phyloP scores from a whole-genome alignment of 2,797 vertebrate genomes.

The Aldrovandia affinis region DNA sequence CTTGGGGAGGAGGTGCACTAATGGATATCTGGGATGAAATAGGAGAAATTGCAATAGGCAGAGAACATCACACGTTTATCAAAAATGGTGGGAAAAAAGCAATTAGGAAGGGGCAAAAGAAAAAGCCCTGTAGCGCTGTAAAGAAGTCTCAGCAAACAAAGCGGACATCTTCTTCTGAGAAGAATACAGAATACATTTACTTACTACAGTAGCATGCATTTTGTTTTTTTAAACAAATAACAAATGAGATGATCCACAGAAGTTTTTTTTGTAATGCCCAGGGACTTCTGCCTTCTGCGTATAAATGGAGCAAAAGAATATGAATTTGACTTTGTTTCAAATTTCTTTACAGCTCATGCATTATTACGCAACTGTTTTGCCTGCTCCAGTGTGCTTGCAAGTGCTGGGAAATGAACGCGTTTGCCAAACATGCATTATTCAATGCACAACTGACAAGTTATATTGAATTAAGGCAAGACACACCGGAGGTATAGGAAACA shows the following conservation, averaged over 20 bases:
- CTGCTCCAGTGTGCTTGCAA: not conserved
- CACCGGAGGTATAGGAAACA: too few relatives aligned
- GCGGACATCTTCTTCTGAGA: not conserved
- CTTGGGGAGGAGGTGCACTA: not conserved
- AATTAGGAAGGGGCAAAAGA: not conserved
- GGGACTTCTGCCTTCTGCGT: not conserved
- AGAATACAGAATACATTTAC: not conserved
- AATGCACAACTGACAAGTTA: not conserved
- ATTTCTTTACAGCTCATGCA: too few relatives aligned
- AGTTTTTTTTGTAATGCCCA: not conserved
- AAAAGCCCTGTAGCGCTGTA: not conserved
- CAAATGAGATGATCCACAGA: not conserved
- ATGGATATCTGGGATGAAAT: not conserved
- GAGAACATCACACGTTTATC: not conserved
- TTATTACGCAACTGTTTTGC: not conserved
- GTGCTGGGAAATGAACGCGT: not conserved
- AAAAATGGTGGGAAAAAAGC: not conserved
- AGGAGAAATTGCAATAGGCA: not conserved
- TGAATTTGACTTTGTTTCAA: slow-evolving; percentile 6
- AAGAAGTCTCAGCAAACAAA: not conserved
- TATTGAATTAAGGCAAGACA: too few relatives aligned
- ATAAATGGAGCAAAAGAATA: not conserved
- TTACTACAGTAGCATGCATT: too few relatives aligned
- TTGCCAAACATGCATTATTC: not conserved
- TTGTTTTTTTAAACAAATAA: too few relatives aligned